Percentiles rank a stretch among this genome's conserved stretches.
These are phyloP conservation scores for Trichechus manatus DNA, from an alignment of 2,113 vertebrate genomes.

Conservation along the genomic window DNA sequence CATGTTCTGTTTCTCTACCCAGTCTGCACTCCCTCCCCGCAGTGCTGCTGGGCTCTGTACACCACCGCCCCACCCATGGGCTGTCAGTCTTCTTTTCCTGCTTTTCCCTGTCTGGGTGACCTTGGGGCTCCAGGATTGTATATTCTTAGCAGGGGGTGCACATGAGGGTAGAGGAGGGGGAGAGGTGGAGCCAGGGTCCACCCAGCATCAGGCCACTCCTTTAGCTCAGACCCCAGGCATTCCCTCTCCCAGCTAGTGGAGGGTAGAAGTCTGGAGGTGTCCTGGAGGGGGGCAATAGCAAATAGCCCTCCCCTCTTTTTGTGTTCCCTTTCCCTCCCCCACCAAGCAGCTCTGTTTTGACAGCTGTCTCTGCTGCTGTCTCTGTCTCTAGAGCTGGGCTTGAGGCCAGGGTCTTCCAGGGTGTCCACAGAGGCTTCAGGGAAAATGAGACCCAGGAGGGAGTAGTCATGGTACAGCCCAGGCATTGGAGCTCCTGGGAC, in stretches of 20 bases:
- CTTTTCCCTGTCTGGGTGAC: slow-evolving; percentile 38
- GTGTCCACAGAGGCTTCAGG: slow-evolving; percentile 71
- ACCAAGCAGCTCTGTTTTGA: slow-evolving; percentile 78
- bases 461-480: slow-evolving; percentile 16
- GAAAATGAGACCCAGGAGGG: slow-evolving; percentile 61
- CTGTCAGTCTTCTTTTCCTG: slow-evolving; percentile 31
- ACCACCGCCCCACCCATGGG: background rate
- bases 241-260: background rate
- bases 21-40: background rate
- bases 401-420: slow-evolving; percentile 79
- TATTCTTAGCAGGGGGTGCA: slow-evolving; percentile 42
- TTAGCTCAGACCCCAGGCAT: background rate
- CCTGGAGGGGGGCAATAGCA: background rate
- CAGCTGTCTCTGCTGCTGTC: slow-evolving; percentile 82
- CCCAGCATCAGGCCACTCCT: background rate
- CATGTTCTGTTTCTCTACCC: slow-evolving; percentile 54
- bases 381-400: slow-evolving; percentile 80
- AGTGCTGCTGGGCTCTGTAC: background rate
- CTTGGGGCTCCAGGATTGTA: slow-evolving; percentile 40
- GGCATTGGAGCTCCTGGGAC: background rate
- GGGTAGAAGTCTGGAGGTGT: background rate
- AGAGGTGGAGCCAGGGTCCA: background rate
- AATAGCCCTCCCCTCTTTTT: background rate
- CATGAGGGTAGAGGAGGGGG: background rate
- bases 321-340: background rate